phyloP scores from a whole-genome alignment of 2,797 vertebrate species.

The Falco biarmicus region DNA sequence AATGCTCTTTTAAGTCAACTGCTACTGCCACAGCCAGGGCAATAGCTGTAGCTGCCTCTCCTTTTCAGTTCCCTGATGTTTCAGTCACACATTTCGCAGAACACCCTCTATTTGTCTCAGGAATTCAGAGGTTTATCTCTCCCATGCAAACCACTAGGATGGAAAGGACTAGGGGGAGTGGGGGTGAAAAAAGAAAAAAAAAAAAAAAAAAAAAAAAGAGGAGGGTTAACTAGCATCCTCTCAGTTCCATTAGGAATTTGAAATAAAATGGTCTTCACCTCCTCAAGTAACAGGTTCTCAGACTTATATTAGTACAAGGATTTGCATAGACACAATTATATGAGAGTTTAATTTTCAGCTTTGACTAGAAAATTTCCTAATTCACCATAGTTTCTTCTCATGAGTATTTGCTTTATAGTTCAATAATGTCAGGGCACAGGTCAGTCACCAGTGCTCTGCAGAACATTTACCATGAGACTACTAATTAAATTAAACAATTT shows the following conservation, averaged over 20 bases:
- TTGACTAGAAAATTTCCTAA: constrained; percentile 23
- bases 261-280: background rate
- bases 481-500: constrained; percentile 75
- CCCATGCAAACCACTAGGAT: background rate
- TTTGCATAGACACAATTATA: background rate
- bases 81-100: background rate
- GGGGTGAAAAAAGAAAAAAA: no score
- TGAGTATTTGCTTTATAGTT: constrained; percentile 57
- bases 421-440: constrained; percentile 67
- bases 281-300: background rate
- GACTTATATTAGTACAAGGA: background rate
- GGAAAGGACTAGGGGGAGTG: background rate
- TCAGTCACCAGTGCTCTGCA: constrained; percentile 61
- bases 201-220: background rate
- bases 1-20: background rate
- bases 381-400: constrained; percentile 16
- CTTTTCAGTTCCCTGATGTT: background rate
- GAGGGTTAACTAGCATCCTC: background rate
- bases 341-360: background rate
- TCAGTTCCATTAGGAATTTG: background rate
- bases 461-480: constrained; percentile 71
- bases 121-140: background rate
- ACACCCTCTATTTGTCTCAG: background rate
- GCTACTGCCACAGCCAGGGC: background rate
- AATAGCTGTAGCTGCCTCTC: background rate